These are phyloP conservation scores for Alosa sapidissima DNA, from an alignment of 2,797 vertebrate species.

Conservation along the genomic window DNA sequence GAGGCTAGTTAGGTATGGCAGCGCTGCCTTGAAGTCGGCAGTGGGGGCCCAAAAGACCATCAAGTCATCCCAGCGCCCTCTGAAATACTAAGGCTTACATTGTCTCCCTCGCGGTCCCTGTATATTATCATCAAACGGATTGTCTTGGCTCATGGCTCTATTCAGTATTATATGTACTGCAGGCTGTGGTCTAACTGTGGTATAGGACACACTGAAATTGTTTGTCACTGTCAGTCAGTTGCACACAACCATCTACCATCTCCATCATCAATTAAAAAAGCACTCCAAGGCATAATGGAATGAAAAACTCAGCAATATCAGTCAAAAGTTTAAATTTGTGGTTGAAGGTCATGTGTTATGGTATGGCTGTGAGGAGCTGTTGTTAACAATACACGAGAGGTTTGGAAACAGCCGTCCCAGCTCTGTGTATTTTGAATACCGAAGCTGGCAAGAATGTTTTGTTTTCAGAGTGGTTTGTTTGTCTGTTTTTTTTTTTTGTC, in stretches of 20 bases:
- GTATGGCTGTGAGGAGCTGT: neutral
- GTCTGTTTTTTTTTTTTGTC: no score
- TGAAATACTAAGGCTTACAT: neutral
- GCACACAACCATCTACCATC: neutral
- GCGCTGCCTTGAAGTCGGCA: no score
- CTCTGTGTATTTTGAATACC: neutral
- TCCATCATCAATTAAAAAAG: neutral
- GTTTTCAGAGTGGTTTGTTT: no score
- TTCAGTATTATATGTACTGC: neutral
- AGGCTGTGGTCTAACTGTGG: neutral
- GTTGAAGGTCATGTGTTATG: neutral
- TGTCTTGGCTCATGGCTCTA: neutral
- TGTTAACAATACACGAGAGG: neutral
- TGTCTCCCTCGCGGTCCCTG: neutral
- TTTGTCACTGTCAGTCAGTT: neutral
- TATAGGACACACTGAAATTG: neutral
- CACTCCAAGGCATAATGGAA: neutral
- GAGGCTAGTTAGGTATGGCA: no score
- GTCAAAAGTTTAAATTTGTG: neutral
- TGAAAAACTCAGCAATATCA: neutral
- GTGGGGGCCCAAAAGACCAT: no score
- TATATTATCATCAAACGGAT: neutral
- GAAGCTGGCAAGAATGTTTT: no score
- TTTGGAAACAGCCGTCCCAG: neutral
- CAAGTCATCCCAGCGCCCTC: no score